Evolutionary conservation across 2,113 vertebrate genomes (phyloP).

Genomic region (Rattus norvegicus): GRCr8 NC_086025.1:134935501-134936000

Average conservation of each 20-base stretch:
- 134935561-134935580: background rate
- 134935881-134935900: slow-evolving; percentile 4
- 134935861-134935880: slow-evolving; percentile 48
- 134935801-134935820: slow-evolving; percentile 70
- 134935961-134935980: slow-evolving; percentile 65
- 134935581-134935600: background rate
- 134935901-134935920: slow-evolving; percentile 52
- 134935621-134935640: background rate
- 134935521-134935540: background rate
- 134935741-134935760: background rate
- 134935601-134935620: background rate
- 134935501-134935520: background rate
- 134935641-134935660: background rate
- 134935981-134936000: slow-evolving; percentile 78
- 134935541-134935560: background rate
- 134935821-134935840: slow-evolving; percentile 77
- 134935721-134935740: background rate
- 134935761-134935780: background rate
- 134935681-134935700: slow-evolving; percentile 15
- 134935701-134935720: background rate
- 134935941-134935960: background rate
- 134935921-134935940: slow-evolving; percentile 1
- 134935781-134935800: background rate
- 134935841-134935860: slow-evolving; percentile 72
- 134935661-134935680: slow-evolving; percentile 4